Evolutionary conservation across 2,888 invertebrate genomes (phyloP).

Genomic region (Malacosoma neustria): DNA sequence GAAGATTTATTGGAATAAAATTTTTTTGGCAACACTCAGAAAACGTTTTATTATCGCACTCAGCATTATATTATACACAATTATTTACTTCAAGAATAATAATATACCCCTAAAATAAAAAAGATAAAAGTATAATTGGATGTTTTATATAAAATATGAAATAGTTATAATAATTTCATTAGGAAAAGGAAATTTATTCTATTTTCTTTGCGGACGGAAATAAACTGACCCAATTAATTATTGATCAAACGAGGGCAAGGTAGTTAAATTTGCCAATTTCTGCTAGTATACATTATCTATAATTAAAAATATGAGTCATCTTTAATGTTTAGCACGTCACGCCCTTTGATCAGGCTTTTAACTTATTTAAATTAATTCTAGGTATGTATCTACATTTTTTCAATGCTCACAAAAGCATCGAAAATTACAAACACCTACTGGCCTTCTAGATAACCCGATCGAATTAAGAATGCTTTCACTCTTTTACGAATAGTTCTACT

Average conservation of each 20-base stretch:
- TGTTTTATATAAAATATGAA: too few relatives aligned
- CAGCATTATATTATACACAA: too few relatives aligned
- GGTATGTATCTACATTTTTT: too few relatives aligned
- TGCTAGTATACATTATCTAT: neutral
- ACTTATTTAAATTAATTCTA: neutral
- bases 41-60: too few relatives aligned
- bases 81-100: too few relatives aligned
- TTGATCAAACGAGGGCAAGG: neutral
- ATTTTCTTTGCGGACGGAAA: neutral
- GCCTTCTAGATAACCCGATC: conserved; percentile 24
- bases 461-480: conserved; percentile 20
- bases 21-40: too few relatives aligned
- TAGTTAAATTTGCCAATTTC: neutral
- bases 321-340: neutral
- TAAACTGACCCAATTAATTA: neutral
- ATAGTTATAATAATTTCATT: too few relatives aligned
- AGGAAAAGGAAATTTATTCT: too few relatives aligned
- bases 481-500: conserved; percentile 8
- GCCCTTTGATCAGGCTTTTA: neutral
- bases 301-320: neutral
- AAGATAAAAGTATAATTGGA: too few relatives aligned
- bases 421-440: conserved; percentile 7
- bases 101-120: too few relatives aligned
- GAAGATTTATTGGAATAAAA: too few relatives aligned
- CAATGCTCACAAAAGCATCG: neutral